Conservation (phyloP, 2,888 invertebrate species). For the Zaprionus lineosus region DNA sequence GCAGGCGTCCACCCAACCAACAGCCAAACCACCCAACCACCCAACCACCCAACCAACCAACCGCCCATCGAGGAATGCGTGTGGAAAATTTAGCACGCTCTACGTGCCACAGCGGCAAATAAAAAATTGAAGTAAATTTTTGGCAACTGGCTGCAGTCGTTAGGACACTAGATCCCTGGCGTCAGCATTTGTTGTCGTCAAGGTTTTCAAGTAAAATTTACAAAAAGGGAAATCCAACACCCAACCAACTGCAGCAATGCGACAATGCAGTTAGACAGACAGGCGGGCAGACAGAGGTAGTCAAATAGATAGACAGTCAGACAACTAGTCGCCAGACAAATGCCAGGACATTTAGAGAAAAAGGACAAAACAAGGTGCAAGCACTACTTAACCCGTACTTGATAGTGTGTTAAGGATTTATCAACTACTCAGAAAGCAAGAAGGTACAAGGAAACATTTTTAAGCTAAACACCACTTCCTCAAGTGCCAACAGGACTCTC, state of each 20-base stretch:
- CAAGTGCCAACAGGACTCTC: no score
- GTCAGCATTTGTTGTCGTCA: slow-evolving; percentile 58
- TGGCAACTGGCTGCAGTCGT: slow-evolving; percentile 69
- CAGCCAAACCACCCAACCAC: background rate
- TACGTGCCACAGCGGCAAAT: slow-evolving; percentile 70
- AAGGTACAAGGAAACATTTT: background rate
- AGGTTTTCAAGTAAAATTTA: slow-evolving; percentile 40
- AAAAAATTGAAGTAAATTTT: slow-evolving; percentile 77
- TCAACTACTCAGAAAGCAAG: background rate
- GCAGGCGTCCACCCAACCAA: slow-evolving; percentile 24
- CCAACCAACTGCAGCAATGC: slow-evolving; percentile 60
- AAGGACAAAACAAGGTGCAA: slow-evolving; percentile 31
- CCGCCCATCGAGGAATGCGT: slow-evolving; percentile 63
- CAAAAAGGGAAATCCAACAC: slow-evolving; percentile 3
- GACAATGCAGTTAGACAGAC: slow-evolving; percentile 59
- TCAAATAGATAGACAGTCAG: slow-evolving; percentile 27
- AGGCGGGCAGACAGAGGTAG: slow-evolving; percentile 17
- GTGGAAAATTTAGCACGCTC: slow-evolving; percentile 76
- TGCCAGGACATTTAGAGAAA: slow-evolving; percentile 12
- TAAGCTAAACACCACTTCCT: no score
- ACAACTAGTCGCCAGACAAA: slow-evolving; percentile 43
- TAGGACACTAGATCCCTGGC: slow-evolving; percentile 49
- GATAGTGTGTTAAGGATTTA: background rate
- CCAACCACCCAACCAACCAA: background rate
- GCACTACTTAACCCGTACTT: slow-evolving; percentile 17